phyloP scores from a whole-genome alignment of 1,140 invertebrate species.

The Doryteuthis pealeii region DNA sequence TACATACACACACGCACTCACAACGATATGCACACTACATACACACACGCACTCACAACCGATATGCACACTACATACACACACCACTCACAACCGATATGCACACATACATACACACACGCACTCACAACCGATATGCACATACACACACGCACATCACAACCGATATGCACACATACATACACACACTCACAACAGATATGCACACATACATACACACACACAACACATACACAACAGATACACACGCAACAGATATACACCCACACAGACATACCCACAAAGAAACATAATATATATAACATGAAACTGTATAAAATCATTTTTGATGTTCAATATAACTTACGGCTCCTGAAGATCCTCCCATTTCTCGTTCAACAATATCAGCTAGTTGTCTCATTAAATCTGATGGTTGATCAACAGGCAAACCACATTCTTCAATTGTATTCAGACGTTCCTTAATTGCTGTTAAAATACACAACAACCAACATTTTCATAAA shows the following conservation, averaged over 20 bases:
- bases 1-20: too few species aligned
- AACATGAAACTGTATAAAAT: not conserved
- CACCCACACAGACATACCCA: not conserved
- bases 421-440: slow-evolving; percentile 33
- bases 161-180: not conserved
- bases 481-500: too few species aligned
- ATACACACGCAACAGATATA: not conserved
- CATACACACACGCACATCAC: not conserved
- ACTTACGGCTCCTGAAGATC: slow-evolving; percentile 58
- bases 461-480: not conserved
- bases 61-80: too few species aligned
- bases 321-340: not conserved
- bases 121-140: not conserved
- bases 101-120: not conserved
- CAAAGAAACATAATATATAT: not conserved
- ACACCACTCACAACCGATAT: too few species aligned
- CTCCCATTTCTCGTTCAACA: slow-evolving; percentile 56
- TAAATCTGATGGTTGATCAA: slow-evolving; percentile 35
- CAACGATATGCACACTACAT: not conserved
- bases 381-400: slow-evolving; percentile 43
- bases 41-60: not conserved
- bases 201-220: not conserved
- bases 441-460: slow-evolving; percentile 25
- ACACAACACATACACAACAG: not conserved
- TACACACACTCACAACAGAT: not conserved